Evolutionary conservation across 2,888 invertebrate genomes (phyloP), one percentile per base, ranked within the genome.

Genomic region (Oscheius sp.): DNA sequence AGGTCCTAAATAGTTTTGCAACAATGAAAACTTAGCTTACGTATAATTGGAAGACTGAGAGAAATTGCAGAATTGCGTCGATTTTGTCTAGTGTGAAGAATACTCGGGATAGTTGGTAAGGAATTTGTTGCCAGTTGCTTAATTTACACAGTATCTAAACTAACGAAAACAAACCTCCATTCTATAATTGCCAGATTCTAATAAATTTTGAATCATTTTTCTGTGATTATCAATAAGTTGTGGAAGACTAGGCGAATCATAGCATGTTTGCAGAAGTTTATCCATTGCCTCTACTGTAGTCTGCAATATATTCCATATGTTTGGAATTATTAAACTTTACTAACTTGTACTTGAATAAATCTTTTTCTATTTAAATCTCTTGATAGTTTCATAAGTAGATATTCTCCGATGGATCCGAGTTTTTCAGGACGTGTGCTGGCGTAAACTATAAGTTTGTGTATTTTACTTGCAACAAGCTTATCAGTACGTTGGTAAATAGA

Each of bases 391-490:
- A 81, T 73, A n/a, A 84, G 81, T 17, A 98, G 90, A 89, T 97
- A 97, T 87, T 97, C 96, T 29, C 97, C 98, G 86, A 98, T 98
- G 52, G 83, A 90, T 89, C 98, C 97, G 84, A 99, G 89, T 87
- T 98, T 98, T 88, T 98, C 97, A 0, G 98, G 97, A 63, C 95
- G 95, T 83, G 95, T 95, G 53, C 96, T 90, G 2, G 97, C 95
- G 89, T 97, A 98, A 89, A 96, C 97, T 4, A 94, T 96, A 84
- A 98, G 91, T 88, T 97, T 97, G 73, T 97, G 96, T 96, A 98
- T 96, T 87, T 97, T 97, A 78, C 92, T 92, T 88, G 95, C 96
- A 84, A 96, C 94, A 83, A 97, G 90, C 0, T 97, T 97, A 91
- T 87, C 92, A 88, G 93, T 78, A 1, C 93, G 92, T 0, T 97